Evolutionary conservation across 2,113 vertebrate species (phyloP).

Genomic region (Chelonoidis abingdonii): DNA sequence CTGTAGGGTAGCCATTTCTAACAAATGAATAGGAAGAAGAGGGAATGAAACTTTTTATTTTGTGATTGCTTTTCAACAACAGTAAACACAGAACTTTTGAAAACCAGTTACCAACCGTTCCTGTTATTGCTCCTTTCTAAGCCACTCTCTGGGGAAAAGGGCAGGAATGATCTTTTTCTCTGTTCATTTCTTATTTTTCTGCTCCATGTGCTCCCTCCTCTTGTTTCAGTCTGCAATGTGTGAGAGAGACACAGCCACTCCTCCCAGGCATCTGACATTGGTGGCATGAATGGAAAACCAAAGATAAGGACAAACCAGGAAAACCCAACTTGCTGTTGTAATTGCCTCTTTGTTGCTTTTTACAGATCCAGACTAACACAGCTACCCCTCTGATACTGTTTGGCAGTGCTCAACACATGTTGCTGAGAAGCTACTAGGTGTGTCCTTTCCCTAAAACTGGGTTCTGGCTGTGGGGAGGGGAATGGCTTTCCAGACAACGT

Average conservation of each 20-base stretch:
- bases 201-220: background rate
- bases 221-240: conserved; percentile 74
- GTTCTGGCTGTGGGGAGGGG: background rate
- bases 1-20: background rate
- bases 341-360: background rate
- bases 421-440: background rate
- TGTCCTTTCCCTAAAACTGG: background rate
- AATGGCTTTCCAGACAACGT: background rate
- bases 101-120: background rate
- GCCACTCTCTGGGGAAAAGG: background rate
- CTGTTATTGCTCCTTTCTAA: background rate
- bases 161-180: background rate
- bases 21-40: background rate
- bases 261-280: conserved; percentile 75
- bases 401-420: background rate
- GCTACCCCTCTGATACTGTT: background rate
- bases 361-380: too few species aligned
- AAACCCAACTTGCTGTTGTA: background rate
- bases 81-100: background rate
- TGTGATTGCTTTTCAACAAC: conserved; percentile 2
- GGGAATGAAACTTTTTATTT: background rate
- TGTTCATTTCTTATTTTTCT: background rate
- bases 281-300: conserved; percentile 69
- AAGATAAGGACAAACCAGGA: background rate
- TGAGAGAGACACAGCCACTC: conserved; percentile 76